Percentiles rank a stretch among this genome's conserved stretches.
Evolutionary conservation across 2,797 vertebrate species (phyloP).

Genomic region (Macropus fuliginosus): DNA sequence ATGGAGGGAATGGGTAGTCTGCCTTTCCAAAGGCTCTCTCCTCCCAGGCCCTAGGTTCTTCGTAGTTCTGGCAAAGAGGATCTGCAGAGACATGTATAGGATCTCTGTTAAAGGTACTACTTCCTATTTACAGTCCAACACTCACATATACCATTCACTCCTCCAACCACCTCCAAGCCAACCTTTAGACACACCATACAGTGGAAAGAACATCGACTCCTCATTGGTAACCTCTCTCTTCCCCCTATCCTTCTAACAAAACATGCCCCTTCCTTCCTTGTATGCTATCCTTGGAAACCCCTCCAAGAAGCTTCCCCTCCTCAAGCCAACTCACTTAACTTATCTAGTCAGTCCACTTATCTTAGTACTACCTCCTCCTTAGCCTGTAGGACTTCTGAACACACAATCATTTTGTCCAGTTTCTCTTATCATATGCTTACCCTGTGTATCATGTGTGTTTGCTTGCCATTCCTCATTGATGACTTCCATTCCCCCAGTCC

Average conservation of each 20-base stretch:
- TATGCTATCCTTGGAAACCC: not conserved
- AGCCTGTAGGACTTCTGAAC: not conserved
- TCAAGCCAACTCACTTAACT: not conserved
- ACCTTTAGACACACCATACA: not conserved
- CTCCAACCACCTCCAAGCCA: not conserved
- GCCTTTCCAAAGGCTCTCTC: not conserved
- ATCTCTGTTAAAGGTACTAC: not conserved
- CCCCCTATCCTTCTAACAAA: not conserved
- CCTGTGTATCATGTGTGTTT: no score
- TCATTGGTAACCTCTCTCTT: not conserved
- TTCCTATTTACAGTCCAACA: not conserved
- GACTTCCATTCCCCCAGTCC: not conserved
- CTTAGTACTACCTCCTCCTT: not conserved
- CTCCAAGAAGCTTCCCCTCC: not conserved
- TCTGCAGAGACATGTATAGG: not conserved
- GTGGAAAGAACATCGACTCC: not conserved
- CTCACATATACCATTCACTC: not conserved
- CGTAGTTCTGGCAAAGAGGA: fast-evolving
- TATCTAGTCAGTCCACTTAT: not conserved
- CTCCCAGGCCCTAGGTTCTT: not conserved
- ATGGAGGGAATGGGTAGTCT: not conserved
- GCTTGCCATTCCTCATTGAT: not conserved
- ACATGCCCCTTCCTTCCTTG: not conserved
- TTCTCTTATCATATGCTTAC: not conserved
- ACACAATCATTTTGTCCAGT: not conserved